Conservation (phyloP, 2,888 invertebrate genomes). For the Tachina grossa region DNA sequence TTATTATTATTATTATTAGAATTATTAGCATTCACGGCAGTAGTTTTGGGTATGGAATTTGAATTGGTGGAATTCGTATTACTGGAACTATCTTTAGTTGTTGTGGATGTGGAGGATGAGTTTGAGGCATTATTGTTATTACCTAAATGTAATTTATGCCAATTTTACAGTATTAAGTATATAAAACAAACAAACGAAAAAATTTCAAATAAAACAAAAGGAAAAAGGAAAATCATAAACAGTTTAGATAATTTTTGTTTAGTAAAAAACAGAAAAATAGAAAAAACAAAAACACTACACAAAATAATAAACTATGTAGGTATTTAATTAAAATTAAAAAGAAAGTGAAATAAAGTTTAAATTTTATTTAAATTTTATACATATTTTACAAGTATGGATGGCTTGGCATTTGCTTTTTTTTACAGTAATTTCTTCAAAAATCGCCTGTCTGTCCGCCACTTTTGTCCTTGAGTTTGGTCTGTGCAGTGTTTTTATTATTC, state of each 20-base stretch:
- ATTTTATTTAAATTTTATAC: constrained; percentile 17
- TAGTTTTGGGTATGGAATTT: constrained; percentile 58
- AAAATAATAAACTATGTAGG: constrained; percentile 4
- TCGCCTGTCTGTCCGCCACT: constrained; percentile 47
- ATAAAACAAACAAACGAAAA: constrained; percentile 41
- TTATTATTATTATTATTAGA: constrained; percentile 69
- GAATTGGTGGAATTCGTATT: constrained; percentile 69
- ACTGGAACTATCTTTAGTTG: constrained; percentile 69
- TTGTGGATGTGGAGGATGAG: constrained; percentile 58
- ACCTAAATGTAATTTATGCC: constrained; percentile 72
- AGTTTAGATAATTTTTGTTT: constrained; percentile 51
- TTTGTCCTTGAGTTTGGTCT: constrained; percentile 72
- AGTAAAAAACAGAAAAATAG: constrained; percentile 24
- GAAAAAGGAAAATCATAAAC: constrained; percentile 48
- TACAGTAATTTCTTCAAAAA: constrained; percentile 37
- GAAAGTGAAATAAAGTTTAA: neutral
- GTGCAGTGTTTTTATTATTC: constrained; percentile 73
- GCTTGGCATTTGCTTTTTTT: constrained; percentile 1
- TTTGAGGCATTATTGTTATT: constrained; percentile 74
- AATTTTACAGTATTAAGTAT: constrained; percentile 61
- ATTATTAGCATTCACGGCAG: constrained; percentile 45
- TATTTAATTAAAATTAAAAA: neutral
- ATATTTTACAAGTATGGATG: constrained; percentile 43
- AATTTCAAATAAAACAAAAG: neutral
- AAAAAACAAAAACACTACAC: constrained; percentile 30